These are phyloP conservation scores for Acrobasis suavella DNA, from an alignment of 2,888 invertebrate species.

Conservation along the genomic window DNA sequence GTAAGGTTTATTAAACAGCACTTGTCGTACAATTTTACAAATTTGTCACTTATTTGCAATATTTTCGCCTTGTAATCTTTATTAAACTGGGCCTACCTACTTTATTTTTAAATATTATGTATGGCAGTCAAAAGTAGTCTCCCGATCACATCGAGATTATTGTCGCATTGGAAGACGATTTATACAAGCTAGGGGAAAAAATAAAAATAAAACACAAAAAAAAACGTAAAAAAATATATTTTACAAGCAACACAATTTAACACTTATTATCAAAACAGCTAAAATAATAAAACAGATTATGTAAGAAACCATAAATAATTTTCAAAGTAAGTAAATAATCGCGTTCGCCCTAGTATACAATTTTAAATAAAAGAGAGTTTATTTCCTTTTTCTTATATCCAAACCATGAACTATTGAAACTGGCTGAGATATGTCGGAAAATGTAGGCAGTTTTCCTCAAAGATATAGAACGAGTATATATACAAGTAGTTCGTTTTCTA, in stretches of 20 bases:
- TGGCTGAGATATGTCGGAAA: no score
- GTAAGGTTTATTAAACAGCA: no score
- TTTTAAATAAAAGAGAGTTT: not conserved
- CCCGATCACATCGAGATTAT: slow-evolving; percentile 38
- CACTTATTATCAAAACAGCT: not conserved
- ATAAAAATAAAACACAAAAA: slow-evolving; percentile 25
- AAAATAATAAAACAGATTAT: not conserved
- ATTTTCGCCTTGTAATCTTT: no score
- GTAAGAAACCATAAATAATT: not conserved
- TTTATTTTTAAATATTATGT: not conserved
- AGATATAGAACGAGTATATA: no score
- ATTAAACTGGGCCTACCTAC: no score
- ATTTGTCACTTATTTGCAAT: no score
- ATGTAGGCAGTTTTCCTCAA: no score
- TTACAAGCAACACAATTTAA: slow-evolving; percentile 14
- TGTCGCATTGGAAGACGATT: slow-evolving; percentile 55
- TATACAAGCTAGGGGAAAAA: slow-evolving; percentile 30
- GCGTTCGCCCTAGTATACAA: not conserved
- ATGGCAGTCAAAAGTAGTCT: slow-evolving; percentile 1
- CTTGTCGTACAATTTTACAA: no score
- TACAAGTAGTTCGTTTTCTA: no score
- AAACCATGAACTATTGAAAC: no score
- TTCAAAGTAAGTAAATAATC: slow-evolving; percentile 6
- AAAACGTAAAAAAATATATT: slow-evolving; percentile 24
- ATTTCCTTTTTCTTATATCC: not conserved